Evolutionary conservation across 2,888 invertebrate genomes (phyloP).

Genomic region (Patella caerulea): DNA sequence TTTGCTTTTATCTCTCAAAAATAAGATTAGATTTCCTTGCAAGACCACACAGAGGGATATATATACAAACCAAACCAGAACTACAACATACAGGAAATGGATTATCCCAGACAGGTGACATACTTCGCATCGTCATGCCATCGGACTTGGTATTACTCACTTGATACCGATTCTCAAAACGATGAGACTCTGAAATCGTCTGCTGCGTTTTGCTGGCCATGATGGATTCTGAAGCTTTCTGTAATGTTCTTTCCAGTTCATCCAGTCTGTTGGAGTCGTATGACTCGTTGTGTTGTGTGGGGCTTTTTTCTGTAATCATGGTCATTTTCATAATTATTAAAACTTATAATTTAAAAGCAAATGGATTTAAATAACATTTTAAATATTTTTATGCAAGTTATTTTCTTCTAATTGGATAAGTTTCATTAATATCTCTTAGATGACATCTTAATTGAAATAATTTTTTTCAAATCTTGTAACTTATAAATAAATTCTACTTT

Average conservation of each 20-base stretch:
- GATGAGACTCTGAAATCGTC: neutral
- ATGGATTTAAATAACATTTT: too few relatives aligned
- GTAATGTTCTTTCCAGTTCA: slow-evolving; percentile 56
- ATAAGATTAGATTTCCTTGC: too few relatives aligned
- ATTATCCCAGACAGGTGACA: slow-evolving; percentile 54
- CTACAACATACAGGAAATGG: neutral
- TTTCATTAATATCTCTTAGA: too few relatives aligned
- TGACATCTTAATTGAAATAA: too few relatives aligned
- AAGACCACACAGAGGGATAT: neutral
- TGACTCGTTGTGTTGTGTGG: slow-evolving; percentile 12
- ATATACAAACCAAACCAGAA: slow-evolving; percentile 3
- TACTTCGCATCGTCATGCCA: slow-evolving; percentile 37
- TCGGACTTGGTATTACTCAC: neutral
- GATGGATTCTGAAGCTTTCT: slow-evolving; percentile 58
- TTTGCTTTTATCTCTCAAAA: too few relatives aligned
- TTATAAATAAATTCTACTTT: too few relatives aligned
- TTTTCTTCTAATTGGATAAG: too few relatives aligned
- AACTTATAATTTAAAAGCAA: too few relatives aligned
- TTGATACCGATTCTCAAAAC: neutral
- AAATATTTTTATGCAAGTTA: too few relatives aligned
- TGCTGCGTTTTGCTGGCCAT: slow-evolving; percentile 36
- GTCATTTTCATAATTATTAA: too few relatives aligned
- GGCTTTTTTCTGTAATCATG: neutral
- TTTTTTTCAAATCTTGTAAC: too few relatives aligned
- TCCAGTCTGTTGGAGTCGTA: slow-evolving; percentile 52